These are phyloP conservation scores for Eubasilissa splendida DNA, from an alignment of 2,888 invertebrate genomes.

Conservation along the genomic window DNA sequence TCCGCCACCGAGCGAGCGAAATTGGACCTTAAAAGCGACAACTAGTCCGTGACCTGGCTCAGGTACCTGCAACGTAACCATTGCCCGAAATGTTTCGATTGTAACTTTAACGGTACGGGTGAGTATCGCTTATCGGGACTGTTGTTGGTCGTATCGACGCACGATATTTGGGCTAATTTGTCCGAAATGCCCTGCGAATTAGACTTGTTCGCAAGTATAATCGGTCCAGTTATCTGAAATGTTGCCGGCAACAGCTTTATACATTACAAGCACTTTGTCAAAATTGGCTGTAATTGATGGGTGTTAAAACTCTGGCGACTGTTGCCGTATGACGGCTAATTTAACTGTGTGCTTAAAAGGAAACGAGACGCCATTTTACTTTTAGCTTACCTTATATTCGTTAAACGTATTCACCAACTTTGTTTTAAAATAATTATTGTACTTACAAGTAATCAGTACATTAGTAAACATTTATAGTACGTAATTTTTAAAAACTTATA, in stretches of 20 bases:
- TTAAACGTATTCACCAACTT: neutral
- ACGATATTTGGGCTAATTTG: conserved; percentile 49
- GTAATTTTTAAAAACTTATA: no score
- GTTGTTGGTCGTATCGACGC: conserved; percentile 29
- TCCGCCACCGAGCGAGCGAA: conserved; percentile 30
- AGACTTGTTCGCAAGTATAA: conserved; percentile 40
- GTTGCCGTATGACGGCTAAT: conserved; percentile 26
- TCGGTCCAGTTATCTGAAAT: conserved; percentile 42
- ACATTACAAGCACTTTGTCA: conserved; percentile 40
- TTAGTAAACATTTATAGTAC: no score
- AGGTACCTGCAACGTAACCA: neutral
- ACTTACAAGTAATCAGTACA: no score
- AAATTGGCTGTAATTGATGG: conserved; percentile 45
- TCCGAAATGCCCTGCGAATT: conserved; percentile 46
- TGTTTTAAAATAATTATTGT: no score
- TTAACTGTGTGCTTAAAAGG: neutral
- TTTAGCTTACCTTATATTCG: neutral
- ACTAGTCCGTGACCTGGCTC: conserved; percentile 42
- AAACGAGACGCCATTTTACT: neutral
- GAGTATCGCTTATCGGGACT: conserved; percentile 57
- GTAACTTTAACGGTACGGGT: conserved; percentile 32
- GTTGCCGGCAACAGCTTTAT: conserved; percentile 44
- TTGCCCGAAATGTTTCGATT: conserved; percentile 21
- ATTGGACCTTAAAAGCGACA: conserved; percentile 52
- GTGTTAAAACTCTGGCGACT: conserved; percentile 42